Conservation (phyloP, 23 tunicate species). For the Corella eumyota region DNA sequence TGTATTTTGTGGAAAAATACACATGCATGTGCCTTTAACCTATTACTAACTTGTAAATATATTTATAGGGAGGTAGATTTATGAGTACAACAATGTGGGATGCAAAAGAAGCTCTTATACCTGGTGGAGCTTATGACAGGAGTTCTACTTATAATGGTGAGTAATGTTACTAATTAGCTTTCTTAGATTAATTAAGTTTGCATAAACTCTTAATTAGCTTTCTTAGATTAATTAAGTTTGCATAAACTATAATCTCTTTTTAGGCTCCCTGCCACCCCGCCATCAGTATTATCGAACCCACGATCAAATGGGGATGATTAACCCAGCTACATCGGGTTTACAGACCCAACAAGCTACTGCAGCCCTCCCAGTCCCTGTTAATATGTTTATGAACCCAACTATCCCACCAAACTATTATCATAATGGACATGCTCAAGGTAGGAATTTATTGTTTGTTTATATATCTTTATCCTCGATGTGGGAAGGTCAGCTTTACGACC, state of each 20-base stretch:
- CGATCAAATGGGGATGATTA: conserved; percentile 97
- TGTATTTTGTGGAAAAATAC: no score
- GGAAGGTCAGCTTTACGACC: no score
- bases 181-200: not conserved
- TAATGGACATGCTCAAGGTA: conserved; percentile 69
- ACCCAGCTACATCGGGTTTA: conserved; percentile 25
- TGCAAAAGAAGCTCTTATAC: conserved; percentile 88
- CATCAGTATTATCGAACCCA: conserved; percentile 91
- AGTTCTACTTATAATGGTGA: conserved; percentile 57
- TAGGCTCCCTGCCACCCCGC: conserved; percentile 77
- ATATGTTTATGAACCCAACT: conserved; percentile 93
- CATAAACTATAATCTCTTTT: not conserved
- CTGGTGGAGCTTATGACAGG: conserved; percentile 90
- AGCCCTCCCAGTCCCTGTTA: conserved; percentile 84
- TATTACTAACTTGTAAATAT: not conserved
- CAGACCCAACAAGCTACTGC: conserved; percentile 83
- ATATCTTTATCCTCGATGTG: no score
- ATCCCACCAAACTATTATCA: conserved; percentile 89
- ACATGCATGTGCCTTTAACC: no score
- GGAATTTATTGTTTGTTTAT: no score
- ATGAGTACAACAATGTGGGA: conserved; percentile 98
- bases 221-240: not conserved
- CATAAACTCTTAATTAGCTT: not conserved
- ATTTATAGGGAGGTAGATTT: conserved; percentile 73
- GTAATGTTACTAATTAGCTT: not conserved